Evolutionary conservation across 1,140 invertebrate species (phyloP), one percentile per base, ranked within the genome.

Genomic region (Chionoecetes opilio): DNA sequence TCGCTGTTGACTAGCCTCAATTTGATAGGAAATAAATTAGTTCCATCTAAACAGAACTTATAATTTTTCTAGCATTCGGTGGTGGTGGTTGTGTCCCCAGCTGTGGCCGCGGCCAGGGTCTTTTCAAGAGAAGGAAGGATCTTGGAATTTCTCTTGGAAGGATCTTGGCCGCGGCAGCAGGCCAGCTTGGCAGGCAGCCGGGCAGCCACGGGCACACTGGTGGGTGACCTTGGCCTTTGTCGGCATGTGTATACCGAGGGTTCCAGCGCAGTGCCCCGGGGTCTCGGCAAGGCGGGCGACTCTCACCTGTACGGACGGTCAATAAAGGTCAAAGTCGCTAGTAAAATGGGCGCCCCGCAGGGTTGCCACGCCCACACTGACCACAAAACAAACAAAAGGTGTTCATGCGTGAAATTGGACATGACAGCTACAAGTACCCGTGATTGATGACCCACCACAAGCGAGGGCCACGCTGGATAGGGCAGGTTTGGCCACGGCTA

Each of bases 331-430:
- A 85, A 84, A 38, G 0, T 92, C 46, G 82, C n/a, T n/a, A 21
- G 82, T 29, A 26, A 37, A 29, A 26, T 35, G 91, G 75, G 91
- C 38, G 9, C 75, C 91, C 75, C 91, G 91, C 75, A 26, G 91
- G 2, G 82, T 32, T 14, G 75, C 8, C 82, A 92, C 91, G 82
- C 91, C 75, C 75, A 35, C 37, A 29, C 37, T 35, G 32, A 38
- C 91, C 75, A n/a, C 91, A 92, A 38, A 38, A 92, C 75, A 92
- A 84, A 92, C 91, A 85, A 34, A 92, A 92, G 91, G 91, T 92
- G 91, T 84, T 26, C 38, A 85, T 38, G 82, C 91, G 26, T n/a
- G 34, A 84, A 84, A 92, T 37, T 92, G 82, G 75, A 37, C 88
- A 90, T 53, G 38, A 90, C 88, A 53, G 38, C 32, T 17, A 34